Evolutionary conservation across 2,113 vertebrate species (phyloP).

Genomic region (Eurystomus gularis): DNA sequence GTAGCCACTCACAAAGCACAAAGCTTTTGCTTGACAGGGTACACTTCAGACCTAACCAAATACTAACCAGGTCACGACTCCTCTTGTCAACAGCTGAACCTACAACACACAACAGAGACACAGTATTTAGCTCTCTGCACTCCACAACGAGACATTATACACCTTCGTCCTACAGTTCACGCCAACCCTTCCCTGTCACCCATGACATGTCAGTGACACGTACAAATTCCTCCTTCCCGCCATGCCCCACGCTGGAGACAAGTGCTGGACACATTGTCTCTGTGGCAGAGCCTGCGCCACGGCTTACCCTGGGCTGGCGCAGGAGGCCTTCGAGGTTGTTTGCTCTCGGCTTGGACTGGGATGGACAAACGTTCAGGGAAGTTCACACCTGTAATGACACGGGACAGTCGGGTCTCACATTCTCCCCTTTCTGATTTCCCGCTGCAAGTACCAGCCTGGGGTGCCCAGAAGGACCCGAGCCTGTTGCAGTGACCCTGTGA

Average conservation of each 20-base stretch:
- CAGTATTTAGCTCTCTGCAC: rapidly evolving
- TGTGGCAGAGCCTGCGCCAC: not conserved
- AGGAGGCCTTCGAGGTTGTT: not conserved
- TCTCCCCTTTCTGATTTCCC: not conserved
- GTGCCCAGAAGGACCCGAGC: no score
- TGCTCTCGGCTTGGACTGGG: not conserved
- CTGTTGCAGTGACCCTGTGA: rapidly evolving
- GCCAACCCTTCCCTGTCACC: rapidly evolving
- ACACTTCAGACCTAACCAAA: not conserved
- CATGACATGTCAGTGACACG: rapidly evolving
- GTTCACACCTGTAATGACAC: not conserved
- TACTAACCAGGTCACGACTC: constrained; percentile 45
- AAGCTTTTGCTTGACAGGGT: not conserved
- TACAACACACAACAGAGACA: not conserved
- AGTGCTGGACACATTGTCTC: rapidly evolving
- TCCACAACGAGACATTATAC: rapidly evolving
- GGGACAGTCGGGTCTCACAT: not conserved
- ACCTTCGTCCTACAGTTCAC: rapidly evolving
- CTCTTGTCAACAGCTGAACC: not conserved
- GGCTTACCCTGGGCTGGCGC: not conserved
- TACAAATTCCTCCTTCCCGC: rapidly evolving
- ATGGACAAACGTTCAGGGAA: not conserved
- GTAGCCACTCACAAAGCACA: rapidly evolving
- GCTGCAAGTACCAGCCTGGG: not conserved
- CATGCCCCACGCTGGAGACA: rapidly evolving